A percentile compares a stretch with the other conserved stretches of the same genome.
These are phyloP conservation scores for Ciconia stormi DNA, from an alignment of 2,113 vertebrate species.

Conservation along the genomic window DNA sequence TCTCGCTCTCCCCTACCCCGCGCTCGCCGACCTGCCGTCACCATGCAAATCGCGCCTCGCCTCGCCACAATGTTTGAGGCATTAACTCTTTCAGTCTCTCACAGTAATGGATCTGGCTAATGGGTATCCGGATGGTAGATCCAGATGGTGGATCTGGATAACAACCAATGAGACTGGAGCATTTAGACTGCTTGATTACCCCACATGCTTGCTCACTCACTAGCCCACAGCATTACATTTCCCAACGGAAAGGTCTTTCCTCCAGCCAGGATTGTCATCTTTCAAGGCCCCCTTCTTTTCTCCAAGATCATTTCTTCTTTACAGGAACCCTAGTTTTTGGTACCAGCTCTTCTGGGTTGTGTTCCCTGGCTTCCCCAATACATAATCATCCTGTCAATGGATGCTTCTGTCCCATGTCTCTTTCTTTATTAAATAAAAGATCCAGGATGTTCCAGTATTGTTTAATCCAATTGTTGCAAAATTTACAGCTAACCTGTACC, in stretches of 20 bases:
- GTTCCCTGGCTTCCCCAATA: neutral
- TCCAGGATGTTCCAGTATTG: neutral
- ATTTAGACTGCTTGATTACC: neutral
- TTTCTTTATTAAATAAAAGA: neutral
- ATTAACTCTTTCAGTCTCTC: too few relatives aligned
- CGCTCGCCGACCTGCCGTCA: too few relatives aligned
- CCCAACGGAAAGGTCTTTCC: neutral
- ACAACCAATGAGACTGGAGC: neutral
- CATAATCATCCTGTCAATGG: accelerated
- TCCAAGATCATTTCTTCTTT: neutral
- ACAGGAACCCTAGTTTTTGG: neutral
- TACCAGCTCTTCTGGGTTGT: accelerated
- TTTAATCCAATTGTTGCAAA: neutral
- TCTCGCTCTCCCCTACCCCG: too few relatives aligned
- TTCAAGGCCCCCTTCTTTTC: neutral
- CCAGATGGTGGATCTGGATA: neutral
- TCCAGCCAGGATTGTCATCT: neutral
- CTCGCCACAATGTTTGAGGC: too few relatives aligned
- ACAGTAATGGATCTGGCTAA: neutral
- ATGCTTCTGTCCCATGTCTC: neutral
- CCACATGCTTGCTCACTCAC: neutral
- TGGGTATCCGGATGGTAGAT: too few relatives aligned
- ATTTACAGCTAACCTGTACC: neutral
- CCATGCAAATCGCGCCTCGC: too few relatives aligned
- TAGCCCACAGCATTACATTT: neutral